Base-by-base conservation (phyloP, 2,797 vertebrate species). In the Mergus octosetaceus region DNA sequence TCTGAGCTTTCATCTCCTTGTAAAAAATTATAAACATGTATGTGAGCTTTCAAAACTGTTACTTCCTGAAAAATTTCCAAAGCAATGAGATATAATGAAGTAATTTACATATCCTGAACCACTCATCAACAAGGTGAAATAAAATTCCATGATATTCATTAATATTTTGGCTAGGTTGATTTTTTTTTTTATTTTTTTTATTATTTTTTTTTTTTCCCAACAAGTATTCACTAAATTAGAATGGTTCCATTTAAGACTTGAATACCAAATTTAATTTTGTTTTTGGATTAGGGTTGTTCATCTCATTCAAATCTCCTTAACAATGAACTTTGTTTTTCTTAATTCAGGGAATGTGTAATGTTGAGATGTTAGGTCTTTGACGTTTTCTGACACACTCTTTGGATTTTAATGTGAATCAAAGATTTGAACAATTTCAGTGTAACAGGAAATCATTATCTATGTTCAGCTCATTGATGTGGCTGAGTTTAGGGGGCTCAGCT, bases 261-360 rank as follows among this genome's bases (percentile, higher is more conserved):
- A 94, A 78, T 70, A 81, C 15, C 13, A 86, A 87, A 89, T 90
- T 93, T 95, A 90, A 95, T 95, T 93, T 94, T 93, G 24, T 15
- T 81, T 88, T 91, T 70, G 61, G 14, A 68, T 92, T 89, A 89
- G 3, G 8, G 49, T 56, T 72, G 45, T 73, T 93, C 25, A 61
- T 65, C 27, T 94, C 75, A 71, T 36, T 79, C 34, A 77, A 22
- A 57, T 75, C 19, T 83, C 45, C 39, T 72, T 64, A 80, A 91
- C 12, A 77, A 87, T 69, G 22, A 76, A 32, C 5, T 11, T 41
- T 25, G 49, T 58, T 41, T 43, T 41, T 61, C 51, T 62, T 38
- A 20, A 39, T 91, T 85, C 17, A 80, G 10, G 17, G 28, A 62
- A 1, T 17, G 9, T 86, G 4, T 21, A 32, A 87, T 85, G 5